phyloP scores from a whole-genome alignment of 2,113 vertebrate genomes.

The Notothenia coriiceps region DNA sequence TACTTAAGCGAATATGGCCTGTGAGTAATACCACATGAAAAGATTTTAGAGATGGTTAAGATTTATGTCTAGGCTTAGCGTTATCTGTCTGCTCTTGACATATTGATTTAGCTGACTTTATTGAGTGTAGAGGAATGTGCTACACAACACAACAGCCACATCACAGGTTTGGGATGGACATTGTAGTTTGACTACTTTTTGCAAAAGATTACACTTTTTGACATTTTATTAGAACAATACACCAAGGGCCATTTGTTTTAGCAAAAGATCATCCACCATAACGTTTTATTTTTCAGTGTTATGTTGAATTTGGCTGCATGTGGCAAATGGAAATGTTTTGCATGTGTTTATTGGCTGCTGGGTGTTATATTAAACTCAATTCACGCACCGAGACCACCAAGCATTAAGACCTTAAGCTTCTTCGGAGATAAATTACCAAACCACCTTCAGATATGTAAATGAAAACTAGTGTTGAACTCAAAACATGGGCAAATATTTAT shows the following conservation, averaged over 20 bases:
- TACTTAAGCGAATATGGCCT: slow-evolving; percentile 76
- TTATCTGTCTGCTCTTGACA: slow-evolving; percentile 80
- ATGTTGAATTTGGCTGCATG: background rate
- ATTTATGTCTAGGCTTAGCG: slow-evolving; percentile 78
- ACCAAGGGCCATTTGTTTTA: background rate
- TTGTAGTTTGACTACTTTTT: slow-evolving; percentile 17
- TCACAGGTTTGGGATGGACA: slow-evolving; percentile 32
- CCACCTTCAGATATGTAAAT: slow-evolving; percentile 76
- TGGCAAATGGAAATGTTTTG: slow-evolving; percentile 10
- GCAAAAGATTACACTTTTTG: background rate
- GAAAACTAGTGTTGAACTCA: slow-evolving; percentile 64
- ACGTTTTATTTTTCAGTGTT: background rate
- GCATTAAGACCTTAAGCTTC: slow-evolving; percentile 20
- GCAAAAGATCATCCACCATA: background rate
- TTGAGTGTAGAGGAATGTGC: slow-evolving; percentile 81
- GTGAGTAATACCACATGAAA: slow-evolving; percentile 76
- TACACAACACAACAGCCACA: slow-evolving; percentile 56
- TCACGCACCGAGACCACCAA: slow-evolving; percentile 55
- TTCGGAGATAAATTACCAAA: slow-evolving; percentile 73
- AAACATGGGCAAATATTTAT: slow-evolving; percentile 83
- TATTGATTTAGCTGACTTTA: slow-evolving; percentile 77
- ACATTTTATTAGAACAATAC: background rate
- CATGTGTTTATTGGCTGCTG: slow-evolving; percentile 33
- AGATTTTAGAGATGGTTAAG: slow-evolving; percentile 73
- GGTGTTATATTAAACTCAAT: slow-evolving; percentile 51